A percentile compares a stretch with the other conserved stretches of the same genome.
phyloP scores from a whole-genome alignment of 2,888 invertebrate genomes.

The Nomada goodeniana region DNA sequence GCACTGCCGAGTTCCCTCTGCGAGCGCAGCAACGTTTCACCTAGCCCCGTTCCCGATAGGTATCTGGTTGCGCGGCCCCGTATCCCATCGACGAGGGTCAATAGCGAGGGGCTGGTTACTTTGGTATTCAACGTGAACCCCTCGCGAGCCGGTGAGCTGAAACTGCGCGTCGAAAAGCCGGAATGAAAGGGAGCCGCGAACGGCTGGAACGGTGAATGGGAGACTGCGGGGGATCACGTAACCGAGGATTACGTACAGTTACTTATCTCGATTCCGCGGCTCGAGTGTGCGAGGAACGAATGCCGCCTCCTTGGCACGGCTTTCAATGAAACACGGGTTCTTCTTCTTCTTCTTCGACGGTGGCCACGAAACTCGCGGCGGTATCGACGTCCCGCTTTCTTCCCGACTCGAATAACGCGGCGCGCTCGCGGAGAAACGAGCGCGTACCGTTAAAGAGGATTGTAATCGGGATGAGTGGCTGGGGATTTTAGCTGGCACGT shows the following conservation, averaged over 20 bases:
- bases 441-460: constrained; percentile 42
- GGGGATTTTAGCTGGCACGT: background rate
- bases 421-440: constrained; percentile 5
- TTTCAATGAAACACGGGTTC: constrained; percentile 36
- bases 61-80: constrained; percentile 39
- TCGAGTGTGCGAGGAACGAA: constrained; percentile 18
- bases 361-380: constrained; percentile 4
- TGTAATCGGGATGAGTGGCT: constrained; percentile 41
- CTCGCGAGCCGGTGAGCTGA: constrained; percentile 24
- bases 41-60: constrained; percentile 40
- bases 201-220: constrained; percentile 40
- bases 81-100: constrained; percentile 42
- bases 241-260: constrained; percentile 58
- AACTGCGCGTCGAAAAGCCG: constrained; percentile 35
- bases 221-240: constrained; percentile 51
- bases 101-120: constrained; percentile 53
- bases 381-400: constrained; percentile 27
- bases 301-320: constrained; percentile 16
- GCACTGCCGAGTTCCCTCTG: no score
- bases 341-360: constrained; percentile 32
- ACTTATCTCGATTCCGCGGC: constrained; percentile 41
- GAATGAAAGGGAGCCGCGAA: constrained; percentile 51
- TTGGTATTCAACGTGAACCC: constrained; percentile 52
- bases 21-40: background rate
- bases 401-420: background rate